These are phyloP conservation scores for Sinocyclocheilus anophthalmus DNA, from an alignment of 2,113 vertebrate genomes.

Conservation along the genomic window DNA sequence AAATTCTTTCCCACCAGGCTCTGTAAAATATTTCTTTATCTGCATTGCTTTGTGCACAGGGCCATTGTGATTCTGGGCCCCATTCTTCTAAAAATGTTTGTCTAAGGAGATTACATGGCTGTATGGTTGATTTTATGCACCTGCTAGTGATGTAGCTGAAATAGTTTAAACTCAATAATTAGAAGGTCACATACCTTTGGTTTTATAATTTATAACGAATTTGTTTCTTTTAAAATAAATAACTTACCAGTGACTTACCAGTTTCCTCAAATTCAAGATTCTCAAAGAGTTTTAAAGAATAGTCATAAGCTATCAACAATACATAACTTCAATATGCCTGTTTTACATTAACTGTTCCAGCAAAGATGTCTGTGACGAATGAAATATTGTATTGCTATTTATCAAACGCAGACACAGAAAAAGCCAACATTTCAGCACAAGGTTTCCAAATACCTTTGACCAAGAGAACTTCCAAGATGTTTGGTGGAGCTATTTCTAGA, in stretches of 20 bases:
- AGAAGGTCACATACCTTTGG: background rate
- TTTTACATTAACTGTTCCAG: constrained; percentile 47
- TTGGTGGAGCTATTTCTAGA: constrained; percentile 46
- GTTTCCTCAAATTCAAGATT: background rate
- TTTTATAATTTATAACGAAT: background rate
- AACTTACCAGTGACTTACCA: too few relatives aligned
- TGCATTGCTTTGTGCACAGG: background rate
- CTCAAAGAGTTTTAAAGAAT: background rate
- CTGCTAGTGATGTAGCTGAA: constrained; percentile 25
- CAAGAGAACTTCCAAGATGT: constrained; percentile 30
- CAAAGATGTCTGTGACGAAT: constrained; percentile 41
- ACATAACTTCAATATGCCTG: background rate
- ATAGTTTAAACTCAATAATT: background rate
- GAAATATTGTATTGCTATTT: constrained; percentile 24
- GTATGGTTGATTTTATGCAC: constrained; percentile 33
- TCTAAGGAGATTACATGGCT: constrained; percentile 26
- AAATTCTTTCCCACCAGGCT: constrained; percentile 12
- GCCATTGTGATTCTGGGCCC: constrained; percentile 6
- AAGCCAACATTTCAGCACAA: constrained; percentile 7
- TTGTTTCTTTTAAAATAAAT: background rate
- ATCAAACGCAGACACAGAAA: constrained; percentile 1
- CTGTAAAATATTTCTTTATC: constrained; percentile 29
- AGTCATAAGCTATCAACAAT: background rate
- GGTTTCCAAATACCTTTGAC: constrained; percentile 31
- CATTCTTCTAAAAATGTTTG: constrained; percentile 24